Base-by-base conservation (phyloP, 2,113 vertebrate species). In the Bucco capensis region DNA sequence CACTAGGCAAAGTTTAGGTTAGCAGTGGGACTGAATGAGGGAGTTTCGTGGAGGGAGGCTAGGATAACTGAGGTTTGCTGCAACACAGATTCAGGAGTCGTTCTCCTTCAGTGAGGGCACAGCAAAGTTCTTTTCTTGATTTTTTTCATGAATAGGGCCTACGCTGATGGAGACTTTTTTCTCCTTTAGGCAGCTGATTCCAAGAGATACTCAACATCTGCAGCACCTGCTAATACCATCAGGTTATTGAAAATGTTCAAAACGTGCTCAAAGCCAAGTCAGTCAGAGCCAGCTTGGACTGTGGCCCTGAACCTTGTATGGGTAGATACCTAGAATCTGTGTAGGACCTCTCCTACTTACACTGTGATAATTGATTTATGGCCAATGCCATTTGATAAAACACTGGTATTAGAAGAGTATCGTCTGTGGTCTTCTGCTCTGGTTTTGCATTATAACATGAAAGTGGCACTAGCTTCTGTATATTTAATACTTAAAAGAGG, bases 101-200 rank as follows among this genome's bases (percentile, higher is more conserved):
- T 50, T 75, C 25, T 12, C 10, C 69, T 23, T 74, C 1, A 2
- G 4, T 0, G 1, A 65, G 22, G 60, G 15, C 3, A 21, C 1
- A 10, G 38, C 10, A 77, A 40, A 2, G 2, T 57, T 65, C 5
- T 77, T 80, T 49, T 53, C 27, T 51, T 42, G 44, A 24, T 83
- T 74, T 71, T 67, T 56, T 71, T 14, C 18, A n/a, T 64, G 27
- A 14, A 8, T 65, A 19, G 10, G 12, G 17, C 24, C 19, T 67
- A 25, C 8, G 4, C 6, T 53, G 23, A 25, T 50, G 8, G 24
- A 67, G 17, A 18, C 0, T 7, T 58, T 23, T 72, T n/a, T 24
- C 15, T 49, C 8, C 14, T 21, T 53, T 67, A 31, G 51, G 47
- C 42, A 77, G 24, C 27, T 64, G 60, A 74, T 64, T 17, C 11